These are phyloP conservation scores for Andrena haemorrhoa DNA, from an alignment of 2,888 invertebrate species.

Conservation along the genomic window DNA sequence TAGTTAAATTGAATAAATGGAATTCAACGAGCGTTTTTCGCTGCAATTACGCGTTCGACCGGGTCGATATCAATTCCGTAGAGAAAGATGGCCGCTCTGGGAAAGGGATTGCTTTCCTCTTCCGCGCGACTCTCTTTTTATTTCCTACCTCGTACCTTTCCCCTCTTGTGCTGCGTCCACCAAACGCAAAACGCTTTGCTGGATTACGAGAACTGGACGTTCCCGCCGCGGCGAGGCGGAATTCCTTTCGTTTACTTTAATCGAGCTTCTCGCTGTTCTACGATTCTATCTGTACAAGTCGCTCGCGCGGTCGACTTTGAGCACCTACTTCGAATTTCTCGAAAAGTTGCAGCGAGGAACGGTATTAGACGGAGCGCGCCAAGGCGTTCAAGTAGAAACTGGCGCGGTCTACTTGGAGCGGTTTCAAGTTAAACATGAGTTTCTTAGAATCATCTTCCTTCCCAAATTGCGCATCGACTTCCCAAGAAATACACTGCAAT, in stretches of 20 bases:
- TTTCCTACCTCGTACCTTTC: not conserved
- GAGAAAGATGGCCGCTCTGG: not conserved
- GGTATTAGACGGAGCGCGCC: not conserved
- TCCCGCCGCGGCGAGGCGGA: not conserved
- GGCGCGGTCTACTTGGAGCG: not conserved
- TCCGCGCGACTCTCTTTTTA: not conserved
- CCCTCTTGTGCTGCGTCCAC: not conserved
- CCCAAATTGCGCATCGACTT: not conserved
- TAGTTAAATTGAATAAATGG: not conserved
- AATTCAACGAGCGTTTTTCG: not conserved
- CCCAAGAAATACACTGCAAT: too few relatives aligned
- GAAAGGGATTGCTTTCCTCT: not conserved
- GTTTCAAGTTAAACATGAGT: not conserved
- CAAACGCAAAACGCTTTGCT: not conserved
- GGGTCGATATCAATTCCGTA: not conserved
- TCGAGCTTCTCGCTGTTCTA: not conserved
- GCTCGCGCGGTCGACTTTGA: not conserved
- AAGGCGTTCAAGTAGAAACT: not conserved
- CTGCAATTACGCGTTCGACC: not conserved
- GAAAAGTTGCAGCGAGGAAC: not conserved
- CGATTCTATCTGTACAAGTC: not conserved
- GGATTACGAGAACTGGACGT: not conserved
- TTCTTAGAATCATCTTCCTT: conserved; percentile 3
- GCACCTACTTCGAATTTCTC: not conserved
- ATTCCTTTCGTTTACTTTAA: conserved; percentile 4